These are phyloP conservation scores for Megalops cyprinoides DNA, from an alignment of 2,797 vertebrate species.

Conservation along the genomic window DNA sequence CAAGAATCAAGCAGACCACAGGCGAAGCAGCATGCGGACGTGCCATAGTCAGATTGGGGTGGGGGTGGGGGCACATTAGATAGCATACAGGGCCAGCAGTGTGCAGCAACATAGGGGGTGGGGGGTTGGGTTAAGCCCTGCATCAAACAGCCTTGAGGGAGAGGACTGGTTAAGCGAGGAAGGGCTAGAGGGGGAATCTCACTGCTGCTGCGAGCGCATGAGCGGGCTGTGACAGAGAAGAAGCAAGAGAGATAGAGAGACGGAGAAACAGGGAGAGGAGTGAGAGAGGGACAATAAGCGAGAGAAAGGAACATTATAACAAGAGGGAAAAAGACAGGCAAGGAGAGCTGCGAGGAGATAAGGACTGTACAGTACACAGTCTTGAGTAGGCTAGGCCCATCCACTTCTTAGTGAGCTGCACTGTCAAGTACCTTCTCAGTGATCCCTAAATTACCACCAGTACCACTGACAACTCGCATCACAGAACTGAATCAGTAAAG, in stretches of 20 bases:
- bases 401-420: background rate
- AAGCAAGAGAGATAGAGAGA: background rate
- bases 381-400: background rate
- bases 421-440: background rate
- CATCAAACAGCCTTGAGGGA: background rate
- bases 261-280: background rate
- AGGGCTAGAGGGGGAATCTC: background rate
- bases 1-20: constrained; percentile 59
- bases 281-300: no score
- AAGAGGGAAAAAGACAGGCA: background rate
- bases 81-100: background rate
- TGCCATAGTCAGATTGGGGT: background rate
- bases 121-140: background rate
- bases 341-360: background rate
- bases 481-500: no score
- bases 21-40: background rate
- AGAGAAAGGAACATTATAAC: background rate
- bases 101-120: background rate
- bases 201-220: background rate
- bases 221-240: no score
- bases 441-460: no score
- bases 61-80: background rate
- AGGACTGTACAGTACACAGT: no score
- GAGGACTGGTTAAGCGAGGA: background rate
- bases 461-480: no score